Base-by-base conservation (phyloP, 2,797 vertebrate species). In the Rachycentron canadum region DNA sequence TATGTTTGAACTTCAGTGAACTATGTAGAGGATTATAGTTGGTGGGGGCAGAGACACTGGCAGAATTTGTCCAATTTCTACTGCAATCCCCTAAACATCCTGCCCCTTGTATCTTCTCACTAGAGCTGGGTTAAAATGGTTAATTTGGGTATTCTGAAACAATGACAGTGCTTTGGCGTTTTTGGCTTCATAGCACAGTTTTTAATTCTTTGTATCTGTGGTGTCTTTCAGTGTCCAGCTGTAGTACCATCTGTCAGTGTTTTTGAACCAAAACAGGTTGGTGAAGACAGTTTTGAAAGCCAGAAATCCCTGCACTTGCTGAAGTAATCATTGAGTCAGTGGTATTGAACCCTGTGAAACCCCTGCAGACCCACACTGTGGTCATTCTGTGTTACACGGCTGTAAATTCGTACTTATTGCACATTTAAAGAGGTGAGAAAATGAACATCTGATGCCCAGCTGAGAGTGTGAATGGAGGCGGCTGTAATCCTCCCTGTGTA, bases 361-460 rank as follows among this genome's bases (percentile, higher is more conserved):
- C 78, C 79, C 63, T 45, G 61, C 80, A 84, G 73, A 83, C 79
- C 68, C 45, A 82, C 76, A 49, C 73, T 52, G 50, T 59, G 78
- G 84, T 75, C 90, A 81, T 61, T 82, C 60, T 50, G 63, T 78
- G 80, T 69, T 55, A 30, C 41, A 43, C 25, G 41, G 74, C 73
- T 76, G 81, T 70, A 86, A 83, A 89, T 88, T 74, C 38, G 32
- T 28, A 79, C 79, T 79, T 72, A 83, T 81, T 75, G 61, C 72
- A 82, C 71, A 83, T 86, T 58, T 83, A 71, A 89, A 83, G 86
- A 91, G 81, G 86, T 68, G 87, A 87, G 77, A 90, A 88, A 84
- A 86, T 17, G 47, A 86, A 86, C 85, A 84, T 88, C 65, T 88
- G 85, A 86, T 84, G 79, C 79, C 76, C 81, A 76, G 85, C 72